Evolutionary conservation across 2,888 invertebrate species (phyloP).

Genomic region (Eilema depressum): DNA sequence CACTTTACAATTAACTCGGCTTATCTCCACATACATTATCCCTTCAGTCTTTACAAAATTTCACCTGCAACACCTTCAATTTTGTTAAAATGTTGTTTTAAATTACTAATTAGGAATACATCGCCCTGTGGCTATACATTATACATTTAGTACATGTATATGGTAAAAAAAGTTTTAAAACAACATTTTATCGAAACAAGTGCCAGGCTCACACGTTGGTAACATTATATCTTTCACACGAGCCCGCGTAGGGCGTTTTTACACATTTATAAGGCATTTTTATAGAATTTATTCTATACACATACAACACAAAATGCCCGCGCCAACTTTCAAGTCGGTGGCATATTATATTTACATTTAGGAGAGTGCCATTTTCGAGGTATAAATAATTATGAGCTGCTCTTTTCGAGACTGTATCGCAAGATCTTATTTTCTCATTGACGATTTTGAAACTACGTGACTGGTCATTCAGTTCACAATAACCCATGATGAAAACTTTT

Average conservation of each 20-base stretch:
- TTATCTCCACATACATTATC: slow-evolving; percentile 57
- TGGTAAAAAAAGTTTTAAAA: slow-evolving; percentile 21
- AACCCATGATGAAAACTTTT: neutral
- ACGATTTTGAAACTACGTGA: slow-evolving; percentile 12
- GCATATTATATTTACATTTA: slow-evolving; percentile 54
- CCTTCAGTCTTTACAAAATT: slow-evolving; percentile 74
- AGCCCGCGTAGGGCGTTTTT: slow-evolving; percentile 50
- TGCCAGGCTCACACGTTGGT: slow-evolving; percentile 57
- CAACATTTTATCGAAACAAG: slow-evolving; percentile 38
- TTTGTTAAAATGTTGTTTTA: slow-evolving; percentile 21
- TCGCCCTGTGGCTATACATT: neutral
- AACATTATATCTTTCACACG: slow-evolving; percentile 51
- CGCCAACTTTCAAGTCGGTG: slow-evolving; percentile 41
- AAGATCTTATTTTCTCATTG: slow-evolving; percentile 33
- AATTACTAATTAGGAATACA: slow-evolving; percentile 2
- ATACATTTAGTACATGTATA: slow-evolving; percentile 1
- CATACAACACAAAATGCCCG: slow-evolving; percentile 48
- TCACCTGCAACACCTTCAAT: slow-evolving; percentile 34
- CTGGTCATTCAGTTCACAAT: slow-evolving; percentile 14
- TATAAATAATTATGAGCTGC: slow-evolving; percentile 57
- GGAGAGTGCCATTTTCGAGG: slow-evolving; percentile 56
- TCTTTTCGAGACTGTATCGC: slow-evolving; percentile 39
- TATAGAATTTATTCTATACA: slow-evolving; percentile 62
- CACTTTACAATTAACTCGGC: slow-evolving; percentile 52
- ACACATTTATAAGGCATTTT: slow-evolving; percentile 75